Conservation (phyloP, 2,888 invertebrate species). For the Drosophila buzzatii region DNA sequence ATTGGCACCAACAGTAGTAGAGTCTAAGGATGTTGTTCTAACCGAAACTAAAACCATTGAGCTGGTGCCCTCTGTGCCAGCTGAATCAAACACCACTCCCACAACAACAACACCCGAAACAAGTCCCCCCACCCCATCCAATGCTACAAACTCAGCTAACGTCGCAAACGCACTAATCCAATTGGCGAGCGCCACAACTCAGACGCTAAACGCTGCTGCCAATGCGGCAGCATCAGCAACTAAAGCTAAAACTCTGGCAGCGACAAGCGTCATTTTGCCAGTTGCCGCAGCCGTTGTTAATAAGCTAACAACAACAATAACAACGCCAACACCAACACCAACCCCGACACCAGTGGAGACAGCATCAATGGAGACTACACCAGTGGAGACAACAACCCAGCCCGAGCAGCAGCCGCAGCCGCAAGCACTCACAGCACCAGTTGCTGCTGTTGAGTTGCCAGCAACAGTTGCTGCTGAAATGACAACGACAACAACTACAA, state of each 20-base stretch:
- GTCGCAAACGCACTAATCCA: slow-evolving; percentile 83
- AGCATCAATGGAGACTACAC: slow-evolving; percentile 11
- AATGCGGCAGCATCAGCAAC: slow-evolving; percentile 68
- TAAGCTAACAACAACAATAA: slow-evolving; percentile 49
- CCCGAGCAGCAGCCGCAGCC: slow-evolving; percentile 23
- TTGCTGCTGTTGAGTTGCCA: slow-evolving; percentile 27
- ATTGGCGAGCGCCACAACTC: slow-evolving; percentile 82
- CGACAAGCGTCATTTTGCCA: slow-evolving; percentile 68
- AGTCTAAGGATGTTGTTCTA: slow-evolving; percentile 53
- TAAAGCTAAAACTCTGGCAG: slow-evolving; percentile 73
- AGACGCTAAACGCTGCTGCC: slow-evolving; percentile 73
- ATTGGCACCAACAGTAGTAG: slow-evolving; percentile 45
- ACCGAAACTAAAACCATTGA: slow-evolving; percentile 63
- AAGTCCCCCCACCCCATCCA: slow-evolving; percentile 41
- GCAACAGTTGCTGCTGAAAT: slow-evolving; percentile 37
- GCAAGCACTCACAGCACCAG: slow-evolving; percentile 30
- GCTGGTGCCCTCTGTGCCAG: slow-evolving; percentile 44
- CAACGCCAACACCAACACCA: slow-evolving; percentile 12
- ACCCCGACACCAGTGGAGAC: slow-evolving; percentile 7
- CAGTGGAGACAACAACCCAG: slow-evolving; percentile 29
- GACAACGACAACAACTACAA: slow-evolving; percentile 42
- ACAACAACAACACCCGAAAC: slow-evolving; percentile 43
- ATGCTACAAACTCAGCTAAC: slow-evolving; percentile 63
- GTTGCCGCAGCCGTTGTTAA: slow-evolving; percentile 69
- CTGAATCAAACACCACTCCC: slow-evolving; percentile 25